A percentile compares a stretch with the other conserved stretches of the same genome.
phyloP scores from a whole-genome alignment of 2,888 invertebrate genomes.

The Athrips mouffetella region DNA sequence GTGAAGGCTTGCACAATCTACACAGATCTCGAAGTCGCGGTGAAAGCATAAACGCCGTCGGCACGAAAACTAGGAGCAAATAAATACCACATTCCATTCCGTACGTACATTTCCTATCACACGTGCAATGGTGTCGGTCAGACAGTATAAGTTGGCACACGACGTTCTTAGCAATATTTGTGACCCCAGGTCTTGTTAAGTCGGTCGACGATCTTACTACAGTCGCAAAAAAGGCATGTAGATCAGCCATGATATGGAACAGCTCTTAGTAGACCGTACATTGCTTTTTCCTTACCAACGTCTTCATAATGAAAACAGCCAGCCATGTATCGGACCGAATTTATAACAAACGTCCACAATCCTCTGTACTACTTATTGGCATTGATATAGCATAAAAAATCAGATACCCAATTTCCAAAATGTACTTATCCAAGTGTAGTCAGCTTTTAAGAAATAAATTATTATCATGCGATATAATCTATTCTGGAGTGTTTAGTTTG shows the following conservation, averaged over 20 bases:
- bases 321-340: conserved; percentile 56
- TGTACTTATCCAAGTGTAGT: too few species aligned
- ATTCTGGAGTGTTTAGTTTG: too few species aligned
- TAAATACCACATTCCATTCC: conserved; percentile 38
- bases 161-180: not conserved
- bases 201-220: too few species aligned
- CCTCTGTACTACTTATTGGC: conserved; percentile 13
- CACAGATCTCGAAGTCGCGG: conserved; percentile 90
- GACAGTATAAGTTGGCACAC: too few species aligned
- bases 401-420: too few species aligned
- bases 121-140: too few species aligned
- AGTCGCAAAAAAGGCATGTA: too few species aligned
- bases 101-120: conserved; percentile 10
- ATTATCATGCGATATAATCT: too few species aligned
- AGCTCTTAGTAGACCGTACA: too few species aligned
- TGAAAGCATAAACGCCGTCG: conserved; percentile 86
- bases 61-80: conserved; percentile 76
- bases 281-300: conserved; percentile 32
- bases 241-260: too few species aligned
- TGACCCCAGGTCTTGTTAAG: not conserved
- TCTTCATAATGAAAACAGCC: conserved; percentile 33
- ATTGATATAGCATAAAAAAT: too few species aligned
- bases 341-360: conserved; percentile 53
- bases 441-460: too few species aligned
- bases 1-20: conserved; percentile 82